Evolutionary conservation across 2,113 vertebrate genomes (phyloP).

Genomic region (Ramphastos sulfuratus): DNA sequence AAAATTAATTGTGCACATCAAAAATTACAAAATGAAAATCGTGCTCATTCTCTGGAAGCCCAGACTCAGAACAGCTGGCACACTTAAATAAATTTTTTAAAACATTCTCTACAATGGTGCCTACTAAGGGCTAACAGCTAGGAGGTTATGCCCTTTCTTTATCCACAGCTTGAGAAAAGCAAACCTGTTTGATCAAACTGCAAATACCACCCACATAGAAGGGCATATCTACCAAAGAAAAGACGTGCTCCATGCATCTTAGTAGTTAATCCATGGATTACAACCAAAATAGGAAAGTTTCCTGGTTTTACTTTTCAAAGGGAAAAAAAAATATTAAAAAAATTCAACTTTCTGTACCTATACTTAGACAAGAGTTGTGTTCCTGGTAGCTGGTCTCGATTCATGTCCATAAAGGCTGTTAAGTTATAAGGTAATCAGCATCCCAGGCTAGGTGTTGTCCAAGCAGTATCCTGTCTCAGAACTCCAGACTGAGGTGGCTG

Average conservation of each 20-base stretch:
- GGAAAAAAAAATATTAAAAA: not conserved
- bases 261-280: not conserved
- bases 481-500: not conserved
- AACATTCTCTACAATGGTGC: not conserved
- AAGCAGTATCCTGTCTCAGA: not conserved
- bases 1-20: not conserved
- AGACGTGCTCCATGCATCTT: not conserved
- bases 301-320: not conserved
- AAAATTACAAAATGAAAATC: not conserved
- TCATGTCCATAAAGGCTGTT: not conserved
- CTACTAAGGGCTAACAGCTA: not conserved
- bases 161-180: not conserved
- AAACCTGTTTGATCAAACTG: not conserved
- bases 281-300: not conserved
- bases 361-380: not conserved
- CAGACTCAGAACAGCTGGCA: not conserved
- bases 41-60: not conserved
- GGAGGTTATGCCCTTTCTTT: not conserved
- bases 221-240: not conserved
- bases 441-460: not conserved
- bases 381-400: not conserved
- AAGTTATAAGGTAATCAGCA: not conserved
- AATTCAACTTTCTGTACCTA: not conserved
- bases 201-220: not conserved
- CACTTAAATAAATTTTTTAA: not conserved